Evolutionary conservation across 2,113 vertebrate species (phyloP).

Genomic region (Columbina picui): DNA sequence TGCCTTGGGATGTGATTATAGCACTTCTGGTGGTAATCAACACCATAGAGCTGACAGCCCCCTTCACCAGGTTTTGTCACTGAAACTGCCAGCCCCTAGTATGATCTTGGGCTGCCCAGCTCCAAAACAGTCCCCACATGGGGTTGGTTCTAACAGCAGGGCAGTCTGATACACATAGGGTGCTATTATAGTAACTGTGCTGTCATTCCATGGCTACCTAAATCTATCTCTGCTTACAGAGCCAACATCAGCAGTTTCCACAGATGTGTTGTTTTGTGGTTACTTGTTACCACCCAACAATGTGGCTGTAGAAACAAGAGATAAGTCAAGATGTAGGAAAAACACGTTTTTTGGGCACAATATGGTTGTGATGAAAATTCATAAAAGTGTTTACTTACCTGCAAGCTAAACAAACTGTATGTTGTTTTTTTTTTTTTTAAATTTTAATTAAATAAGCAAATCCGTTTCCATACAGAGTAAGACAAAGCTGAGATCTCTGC

Average conservation of each 20-base stretch:
- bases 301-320: not conserved
- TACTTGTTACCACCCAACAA: not conserved
- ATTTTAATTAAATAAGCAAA: not conserved
- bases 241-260: not conserved
- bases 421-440: not conserved
- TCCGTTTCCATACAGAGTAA: not conserved
- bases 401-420: not conserved
- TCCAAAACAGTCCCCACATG: rapidly evolving
- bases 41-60: not conserved
- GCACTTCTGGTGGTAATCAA: not conserved
- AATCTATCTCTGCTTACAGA: not conserved
- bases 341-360: not conserved
- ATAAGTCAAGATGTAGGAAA: not conserved
- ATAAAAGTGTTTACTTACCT: not conserved
- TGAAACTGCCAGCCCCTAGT: not conserved
- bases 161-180: too few relatives aligned
- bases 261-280: rapidly evolving
- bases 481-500: not conserved
- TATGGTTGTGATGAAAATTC: not conserved
- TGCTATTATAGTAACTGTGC: not conserved
- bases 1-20: not conserved
- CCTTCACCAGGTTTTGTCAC: not conserved
- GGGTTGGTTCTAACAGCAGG: not conserved
- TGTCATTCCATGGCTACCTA: not conserved
- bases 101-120: not conserved